phyloP scores from a whole-genome alignment of 2,888 invertebrate species.

The Eudemis profundana region DNA sequence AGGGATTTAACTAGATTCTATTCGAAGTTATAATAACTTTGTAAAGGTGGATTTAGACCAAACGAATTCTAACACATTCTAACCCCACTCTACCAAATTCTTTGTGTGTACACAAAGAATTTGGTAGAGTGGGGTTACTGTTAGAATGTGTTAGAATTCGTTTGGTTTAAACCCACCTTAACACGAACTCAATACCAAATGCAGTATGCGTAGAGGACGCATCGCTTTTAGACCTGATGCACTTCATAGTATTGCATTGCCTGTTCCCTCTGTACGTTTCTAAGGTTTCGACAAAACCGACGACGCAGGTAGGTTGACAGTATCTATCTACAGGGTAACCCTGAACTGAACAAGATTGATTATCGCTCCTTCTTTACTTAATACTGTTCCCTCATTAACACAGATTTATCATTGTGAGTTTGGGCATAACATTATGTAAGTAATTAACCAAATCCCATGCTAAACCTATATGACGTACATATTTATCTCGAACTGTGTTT shows the following conservation, averaged over 20 bases:
- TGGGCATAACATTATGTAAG: neutral
- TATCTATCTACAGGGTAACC: conserved; percentile 13
- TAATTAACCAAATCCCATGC: conserved; percentile 13
- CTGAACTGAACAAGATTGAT: conserved; percentile 6
- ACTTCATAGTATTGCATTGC: conserved; percentile 19
- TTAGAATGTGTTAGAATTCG: too few species aligned
- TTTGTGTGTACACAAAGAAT: too few species aligned
- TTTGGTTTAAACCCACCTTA: too few species aligned
- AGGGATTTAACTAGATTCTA: too few species aligned
- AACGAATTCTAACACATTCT: too few species aligned
- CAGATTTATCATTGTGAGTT: neutral
- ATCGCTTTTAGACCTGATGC: conserved; percentile 4
- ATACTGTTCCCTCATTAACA: conserved; percentile 1
- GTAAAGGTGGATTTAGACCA: too few species aligned
- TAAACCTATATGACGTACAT: conserved; percentile 20
- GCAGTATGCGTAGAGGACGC: neutral
- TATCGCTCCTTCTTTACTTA: conserved; percentile 8
- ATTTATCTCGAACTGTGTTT: conserved; percentile 40
- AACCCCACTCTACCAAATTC: too few species aligned
- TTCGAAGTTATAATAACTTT: too few species aligned
- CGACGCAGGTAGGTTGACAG: neutral
- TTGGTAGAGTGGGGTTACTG: too few species aligned
- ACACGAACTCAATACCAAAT: neutral
- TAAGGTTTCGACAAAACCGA: conserved; percentile 8
- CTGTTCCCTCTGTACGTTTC: neutral